A percentile compares a stretch with the other conserved stretches of the same genome.
These are phyloP conservation scores for Peribatodes rhomboidaria DNA, from an alignment of 2,888 invertebrate genomes.

Conservation along the genomic window DNA sequence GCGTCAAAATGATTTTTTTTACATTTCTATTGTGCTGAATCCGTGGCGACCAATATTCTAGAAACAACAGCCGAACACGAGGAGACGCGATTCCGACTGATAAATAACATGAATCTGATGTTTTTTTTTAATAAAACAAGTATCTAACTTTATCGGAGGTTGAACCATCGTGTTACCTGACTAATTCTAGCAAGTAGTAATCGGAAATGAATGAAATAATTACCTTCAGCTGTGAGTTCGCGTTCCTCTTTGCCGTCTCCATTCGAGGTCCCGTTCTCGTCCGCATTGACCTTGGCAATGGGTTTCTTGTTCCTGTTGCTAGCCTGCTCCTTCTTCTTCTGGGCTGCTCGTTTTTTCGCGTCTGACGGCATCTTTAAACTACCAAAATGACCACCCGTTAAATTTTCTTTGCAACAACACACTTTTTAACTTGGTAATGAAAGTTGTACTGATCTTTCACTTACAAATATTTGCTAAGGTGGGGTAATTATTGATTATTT, in stretches of 20 bases:
- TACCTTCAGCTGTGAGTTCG: conserved; percentile 91
- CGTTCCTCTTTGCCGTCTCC: conserved; percentile 81
- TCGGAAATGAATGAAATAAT: conserved; percentile 17
- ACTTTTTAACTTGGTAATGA: conserved; percentile 13
- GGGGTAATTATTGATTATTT: conserved; percentile 44
- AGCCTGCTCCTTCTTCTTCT: conserved; percentile 98
- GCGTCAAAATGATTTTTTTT: too few species aligned
- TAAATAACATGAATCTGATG: too few species aligned
- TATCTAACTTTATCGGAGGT: background rate
- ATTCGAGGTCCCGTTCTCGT: conserved; percentile 85
- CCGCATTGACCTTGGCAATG: conserved; percentile 82
- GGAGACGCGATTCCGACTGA: too few species aligned
- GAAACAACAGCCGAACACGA: too few species aligned
- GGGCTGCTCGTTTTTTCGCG: conserved; percentile 98
- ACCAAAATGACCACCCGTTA: conserved; percentile 47
- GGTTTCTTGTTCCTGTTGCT: conserved; percentile 89
- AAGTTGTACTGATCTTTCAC: conserved; percentile 1
- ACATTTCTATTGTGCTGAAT: too few species aligned
- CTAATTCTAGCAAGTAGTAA: conserved; percentile 5
- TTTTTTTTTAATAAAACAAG: too few species aligned
- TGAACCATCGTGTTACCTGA: background rate
- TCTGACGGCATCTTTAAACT: conserved; percentile 96
- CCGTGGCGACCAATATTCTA: too few species aligned
- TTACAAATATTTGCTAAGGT: conserved; percentile 9
- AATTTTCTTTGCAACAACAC: conserved; percentile 34